Evolutionary conservation across 2,888 invertebrate genomes (phyloP).

Genomic region (Agrochola circellaris): DNA sequence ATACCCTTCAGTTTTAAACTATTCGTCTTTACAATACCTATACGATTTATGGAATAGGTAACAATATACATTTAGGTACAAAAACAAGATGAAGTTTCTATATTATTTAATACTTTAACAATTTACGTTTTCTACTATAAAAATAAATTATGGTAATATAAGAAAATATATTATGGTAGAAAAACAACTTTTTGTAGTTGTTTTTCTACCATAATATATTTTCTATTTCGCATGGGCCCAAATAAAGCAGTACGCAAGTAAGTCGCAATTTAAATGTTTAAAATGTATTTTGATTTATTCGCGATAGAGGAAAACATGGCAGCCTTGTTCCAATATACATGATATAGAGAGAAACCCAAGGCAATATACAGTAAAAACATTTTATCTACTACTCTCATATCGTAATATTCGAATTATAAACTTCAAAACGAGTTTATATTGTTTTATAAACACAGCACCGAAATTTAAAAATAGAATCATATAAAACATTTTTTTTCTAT

Average conservation of each 20-base stretch:
- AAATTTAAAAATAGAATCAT: too few relatives aligned
- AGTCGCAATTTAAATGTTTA: slow-evolving; percentile 6
- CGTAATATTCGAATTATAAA: too few relatives aligned
- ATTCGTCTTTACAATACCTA: not conserved
- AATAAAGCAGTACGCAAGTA: not conserved
- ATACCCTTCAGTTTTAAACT: not conserved
- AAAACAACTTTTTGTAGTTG: too few relatives aligned
- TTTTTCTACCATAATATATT: not conserved
- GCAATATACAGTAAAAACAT: not conserved
- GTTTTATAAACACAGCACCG: too few relatives aligned
- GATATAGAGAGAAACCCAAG: not conserved
- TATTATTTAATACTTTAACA: not conserved
- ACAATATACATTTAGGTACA: not conserved
- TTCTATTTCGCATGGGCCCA: slow-evolving; percentile 6
- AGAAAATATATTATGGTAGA: too few relatives aligned
- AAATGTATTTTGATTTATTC: slow-evolving; percentile 18
- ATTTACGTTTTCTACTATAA: not conserved
- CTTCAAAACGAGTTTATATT: too few relatives aligned
- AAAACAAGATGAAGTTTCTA: not conserved
- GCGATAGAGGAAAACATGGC: slow-evolving; percentile 4
- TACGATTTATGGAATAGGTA: not conserved
- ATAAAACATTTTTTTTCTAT: too few relatives aligned
- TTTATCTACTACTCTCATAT: too few relatives aligned
- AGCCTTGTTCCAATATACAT: slow-evolving; percentile 10
- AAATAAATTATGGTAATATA: too few relatives aligned